Percentiles rank a stretch among this genome's conserved stretches.
These are phyloP conservation scores for Rambutsinella grinnellia DNA, from an alignment of 2,888 invertebrate genomes.

Conservation along the genomic window DNA sequence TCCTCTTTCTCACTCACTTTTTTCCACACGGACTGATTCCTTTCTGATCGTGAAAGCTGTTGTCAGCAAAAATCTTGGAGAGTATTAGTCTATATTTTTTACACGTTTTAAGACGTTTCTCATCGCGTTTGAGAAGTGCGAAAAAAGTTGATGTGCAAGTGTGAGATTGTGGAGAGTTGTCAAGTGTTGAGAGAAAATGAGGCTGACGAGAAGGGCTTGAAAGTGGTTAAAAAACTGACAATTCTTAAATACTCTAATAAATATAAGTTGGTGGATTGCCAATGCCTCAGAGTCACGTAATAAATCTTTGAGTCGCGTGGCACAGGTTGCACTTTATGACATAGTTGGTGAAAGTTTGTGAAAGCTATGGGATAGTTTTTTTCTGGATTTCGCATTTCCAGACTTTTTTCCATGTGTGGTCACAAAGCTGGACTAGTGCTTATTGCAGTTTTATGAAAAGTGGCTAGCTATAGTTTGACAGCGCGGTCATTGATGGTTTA, in stretches of 20 bases:
- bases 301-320: constrained; percentile 55
- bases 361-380: background rate
- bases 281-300: constrained; percentile 49
- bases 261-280: constrained; percentile 43
- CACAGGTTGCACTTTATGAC: constrained; percentile 52
- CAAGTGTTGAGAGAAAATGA: constrained; percentile 15
- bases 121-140: too few relatives aligned
- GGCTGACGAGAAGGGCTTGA: too few relatives aligned
- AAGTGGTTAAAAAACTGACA: constrained; percentile 31
- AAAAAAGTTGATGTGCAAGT: too few relatives aligned
- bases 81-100: constrained; percentile 31
- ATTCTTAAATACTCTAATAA: constrained; percentile 30
- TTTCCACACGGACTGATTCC: constrained; percentile 34
- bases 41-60: constrained; percentile 46
- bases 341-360: constrained; percentile 45
- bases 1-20: constrained; percentile 10
- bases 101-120: too few relatives aligned
- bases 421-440: constrained; percentile 19
- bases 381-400: too few relatives aligned
- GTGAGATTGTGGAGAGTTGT: background rate
- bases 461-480: background rate
- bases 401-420: too few relatives aligned
- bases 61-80: constrained; percentile 43
- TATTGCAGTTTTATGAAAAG: constrained; percentile 32
- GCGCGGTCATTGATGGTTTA: too few relatives aligned